Evolutionary conservation across 2,113 vertebrate genomes (phyloP).

Genomic region (Drymodes brunneopygia): DNA sequence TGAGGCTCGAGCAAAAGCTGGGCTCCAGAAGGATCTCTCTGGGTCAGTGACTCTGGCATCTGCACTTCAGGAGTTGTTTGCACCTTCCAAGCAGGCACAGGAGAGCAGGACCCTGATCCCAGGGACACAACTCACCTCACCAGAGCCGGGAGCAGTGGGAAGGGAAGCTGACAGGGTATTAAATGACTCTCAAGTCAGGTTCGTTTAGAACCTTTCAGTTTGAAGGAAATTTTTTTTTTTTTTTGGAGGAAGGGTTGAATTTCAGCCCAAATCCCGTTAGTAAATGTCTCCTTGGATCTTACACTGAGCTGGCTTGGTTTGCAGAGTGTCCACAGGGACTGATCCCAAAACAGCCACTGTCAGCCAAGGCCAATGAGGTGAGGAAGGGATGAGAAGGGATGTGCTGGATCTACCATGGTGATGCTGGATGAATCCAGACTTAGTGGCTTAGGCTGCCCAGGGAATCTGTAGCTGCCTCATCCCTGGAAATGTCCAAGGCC

Average conservation of each 20-base stretch:
- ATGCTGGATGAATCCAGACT: too few relatives aligned
- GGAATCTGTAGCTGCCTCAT: not conserved
- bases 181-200: not conserved
- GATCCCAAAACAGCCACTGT: not conserved
- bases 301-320: not conserved
- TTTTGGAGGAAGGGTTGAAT: not conserved
- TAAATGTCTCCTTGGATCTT: not conserved
- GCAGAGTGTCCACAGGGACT: not conserved
- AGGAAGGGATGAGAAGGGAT: not conserved
- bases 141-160: not conserved
- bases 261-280: not conserved
- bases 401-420: accelerated
- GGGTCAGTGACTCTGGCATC: not conserved
- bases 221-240: not conserved
- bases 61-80: not conserved
- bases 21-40: constrained; percentile 16
- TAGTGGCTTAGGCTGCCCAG: not conserved
- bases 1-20: not conserved
- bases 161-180: not conserved
- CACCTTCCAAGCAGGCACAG: not conserved
- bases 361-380: not conserved
- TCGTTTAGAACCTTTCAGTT: not conserved
- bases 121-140: accelerated
- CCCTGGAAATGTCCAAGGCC: not conserved
- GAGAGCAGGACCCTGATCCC: accelerated